Evolutionary conservation across 92 coral and sea anemone genomes (phyloP).

Genomic region (Parazoanthus swiftii): DNA sequence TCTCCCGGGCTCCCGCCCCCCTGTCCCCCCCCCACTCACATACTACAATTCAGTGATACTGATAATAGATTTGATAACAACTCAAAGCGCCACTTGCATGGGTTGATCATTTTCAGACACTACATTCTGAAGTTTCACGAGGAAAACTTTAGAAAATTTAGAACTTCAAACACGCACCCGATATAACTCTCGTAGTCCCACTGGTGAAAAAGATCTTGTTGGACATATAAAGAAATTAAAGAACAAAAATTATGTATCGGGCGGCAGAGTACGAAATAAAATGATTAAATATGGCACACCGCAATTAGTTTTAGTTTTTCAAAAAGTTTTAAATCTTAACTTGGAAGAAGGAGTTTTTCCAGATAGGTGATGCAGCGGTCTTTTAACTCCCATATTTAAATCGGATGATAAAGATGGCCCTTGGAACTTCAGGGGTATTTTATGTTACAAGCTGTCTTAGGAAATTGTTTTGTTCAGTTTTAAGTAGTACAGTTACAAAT

Average conservation of each 20-base stretch:
- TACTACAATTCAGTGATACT: slow-evolving; percentile 3
- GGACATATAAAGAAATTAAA: slow-evolving; percentile 24
- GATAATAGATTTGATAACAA: neutral
- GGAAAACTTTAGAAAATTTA: too few relatives aligned
- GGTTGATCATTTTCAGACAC: too few relatives aligned
- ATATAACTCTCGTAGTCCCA: neutral
- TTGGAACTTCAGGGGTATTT: slow-evolving; percentile 28
- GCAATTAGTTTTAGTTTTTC: slow-evolving; percentile 19
- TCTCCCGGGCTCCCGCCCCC: too few relatives aligned
- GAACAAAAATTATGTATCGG: slow-evolving; percentile 47
- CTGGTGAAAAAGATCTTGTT: slow-evolving; percentile 39
- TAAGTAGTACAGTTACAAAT: slow-evolving; percentile 9
- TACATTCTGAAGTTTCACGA: too few relatives aligned
- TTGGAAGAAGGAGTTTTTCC: slow-evolving; percentile 30
- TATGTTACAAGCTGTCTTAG: slow-evolving; percentile 32
- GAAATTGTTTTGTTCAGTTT: slow-evolving; percentile 21
- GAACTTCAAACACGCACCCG: too few relatives aligned
- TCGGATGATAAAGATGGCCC: neutral
- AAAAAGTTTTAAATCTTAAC: slow-evolving; percentile 48
- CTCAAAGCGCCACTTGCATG: neutral
- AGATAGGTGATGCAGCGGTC: slow-evolving; percentile 22
- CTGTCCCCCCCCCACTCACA: too few relatives aligned
- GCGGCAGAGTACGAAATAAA: slow-evolving; percentile 48
- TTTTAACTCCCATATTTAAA: slow-evolving; percentile 25
- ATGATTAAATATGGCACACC: slow-evolving; percentile 44